Evolutionary conservation across 2,888 invertebrate species (phyloP).

Genomic region (Isoperla grammatica): DNA sequence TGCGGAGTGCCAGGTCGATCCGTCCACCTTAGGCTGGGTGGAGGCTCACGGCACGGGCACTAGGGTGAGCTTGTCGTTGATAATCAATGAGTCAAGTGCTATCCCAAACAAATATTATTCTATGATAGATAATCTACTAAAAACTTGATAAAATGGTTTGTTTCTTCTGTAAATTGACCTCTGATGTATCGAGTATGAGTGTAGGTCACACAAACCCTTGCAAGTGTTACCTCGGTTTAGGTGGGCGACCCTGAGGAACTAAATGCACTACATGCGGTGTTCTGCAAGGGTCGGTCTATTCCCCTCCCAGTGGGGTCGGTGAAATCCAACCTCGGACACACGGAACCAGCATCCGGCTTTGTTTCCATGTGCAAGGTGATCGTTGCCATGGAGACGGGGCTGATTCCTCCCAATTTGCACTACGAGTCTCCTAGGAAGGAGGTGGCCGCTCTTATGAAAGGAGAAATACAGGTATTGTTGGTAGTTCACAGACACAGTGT

Average conservation of each 20-base stretch:
- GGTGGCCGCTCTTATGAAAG: slow-evolving; percentile 45
- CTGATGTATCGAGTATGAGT: too few species aligned
- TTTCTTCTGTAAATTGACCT: too few species aligned
- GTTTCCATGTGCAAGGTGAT: slow-evolving; percentile 54
- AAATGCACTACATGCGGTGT: slow-evolving; percentile 54
- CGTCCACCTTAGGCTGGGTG: slow-evolving; percentile 53
- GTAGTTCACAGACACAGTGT: too few species aligned
- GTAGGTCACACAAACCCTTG: too few species aligned
- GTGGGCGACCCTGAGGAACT: slow-evolving; percentile 60
- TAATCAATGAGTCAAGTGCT: too few species aligned
- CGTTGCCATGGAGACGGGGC: slow-evolving; percentile 49
- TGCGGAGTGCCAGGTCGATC: slow-evolving; percentile 52
- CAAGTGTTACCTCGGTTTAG: slow-evolving; percentile 27
- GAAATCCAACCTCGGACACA: slow-evolving; percentile 92
- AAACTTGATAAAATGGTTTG: too few species aligned
- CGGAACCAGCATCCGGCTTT: slow-evolving; percentile 77
- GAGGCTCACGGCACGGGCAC: slow-evolving; percentile 65
- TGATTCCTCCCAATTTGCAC: slow-evolving; percentile 53
- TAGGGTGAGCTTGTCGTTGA: slow-evolving; percentile 41
- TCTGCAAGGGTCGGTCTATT: slow-evolving; percentile 50
- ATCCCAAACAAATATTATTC: too few species aligned
- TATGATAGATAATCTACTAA: too few species aligned
- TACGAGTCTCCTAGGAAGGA: slow-evolving; percentile 42
- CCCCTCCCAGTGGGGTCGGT: slow-evolving; percentile 72
- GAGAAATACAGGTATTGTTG: slow-evolving; percentile 36